These are phyloP conservation scores for Ameiurus melas DNA, from an alignment of 2,113 vertebrate species.

Conservation along the genomic window DNA sequence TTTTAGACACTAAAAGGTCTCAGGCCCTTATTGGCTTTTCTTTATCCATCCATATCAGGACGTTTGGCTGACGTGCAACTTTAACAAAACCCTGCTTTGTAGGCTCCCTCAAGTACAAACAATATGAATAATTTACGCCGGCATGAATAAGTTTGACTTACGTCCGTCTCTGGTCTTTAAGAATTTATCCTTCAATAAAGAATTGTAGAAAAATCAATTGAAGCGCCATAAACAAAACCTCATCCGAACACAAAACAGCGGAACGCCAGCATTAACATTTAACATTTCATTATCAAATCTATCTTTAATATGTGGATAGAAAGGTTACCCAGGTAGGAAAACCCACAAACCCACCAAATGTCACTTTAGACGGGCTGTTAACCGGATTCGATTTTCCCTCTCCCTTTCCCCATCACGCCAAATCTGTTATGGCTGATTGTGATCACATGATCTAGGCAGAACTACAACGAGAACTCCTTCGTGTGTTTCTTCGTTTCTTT, in stretches of 20 bases:
- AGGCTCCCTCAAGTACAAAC: conserved; percentile 9
- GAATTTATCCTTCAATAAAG: conserved; percentile 16
- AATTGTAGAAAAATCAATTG: not conserved
- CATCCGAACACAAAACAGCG: not conserved
- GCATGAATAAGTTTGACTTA: not conserved
- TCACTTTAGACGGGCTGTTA: not conserved
- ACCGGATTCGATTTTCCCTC: not conserved
- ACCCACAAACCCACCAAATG: not conserved
- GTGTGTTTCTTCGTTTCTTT: too few relatives aligned
- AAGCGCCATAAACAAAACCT: not conserved
- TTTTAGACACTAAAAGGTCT: not conserved
- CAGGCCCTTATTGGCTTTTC: not conserved
- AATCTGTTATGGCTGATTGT: not conserved
- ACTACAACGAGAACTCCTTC: not conserved
- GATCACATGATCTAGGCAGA: not conserved
- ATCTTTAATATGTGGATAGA: not conserved
- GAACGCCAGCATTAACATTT: not conserved
- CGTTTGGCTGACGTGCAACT: not conserved
- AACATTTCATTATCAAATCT: conserved; percentile 11
- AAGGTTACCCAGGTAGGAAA: not conserved
- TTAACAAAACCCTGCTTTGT: not conserved
- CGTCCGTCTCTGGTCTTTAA: not conserved
- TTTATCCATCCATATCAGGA: not conserved
- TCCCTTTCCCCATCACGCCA: not conserved
- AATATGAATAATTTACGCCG: not conserved